Evolutionary conservation across 2,888 invertebrate genomes (phyloP).

Genomic region (Apomyelois bistriatella): DNA sequence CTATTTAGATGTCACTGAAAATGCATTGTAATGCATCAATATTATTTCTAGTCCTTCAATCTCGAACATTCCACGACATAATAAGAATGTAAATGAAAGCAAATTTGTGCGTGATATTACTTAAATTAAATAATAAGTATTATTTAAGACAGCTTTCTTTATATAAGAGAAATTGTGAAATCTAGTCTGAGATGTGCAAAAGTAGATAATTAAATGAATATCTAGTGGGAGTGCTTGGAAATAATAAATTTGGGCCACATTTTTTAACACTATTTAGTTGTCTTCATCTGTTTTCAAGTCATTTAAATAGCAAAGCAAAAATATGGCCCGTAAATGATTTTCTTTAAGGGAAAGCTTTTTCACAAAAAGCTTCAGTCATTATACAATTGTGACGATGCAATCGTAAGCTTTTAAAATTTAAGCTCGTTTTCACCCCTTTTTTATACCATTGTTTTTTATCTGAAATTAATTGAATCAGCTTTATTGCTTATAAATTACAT

Average conservation of each 20-base stretch:
- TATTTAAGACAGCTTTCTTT: constrained; percentile 49
- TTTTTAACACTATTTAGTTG: too few species aligned
- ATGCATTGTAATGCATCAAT: background rate
- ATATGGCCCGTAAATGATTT: background rate
- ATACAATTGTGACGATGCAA: too few species aligned
- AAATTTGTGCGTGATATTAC: constrained; percentile 68
- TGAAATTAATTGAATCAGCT: too few species aligned
- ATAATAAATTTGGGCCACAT: background rate
- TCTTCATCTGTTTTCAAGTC: too few species aligned
- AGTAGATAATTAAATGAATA: constrained; percentile 27
- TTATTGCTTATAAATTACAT: too few species aligned
- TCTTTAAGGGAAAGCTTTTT: background rate
- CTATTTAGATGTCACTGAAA: too few species aligned
- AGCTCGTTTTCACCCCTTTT: too few species aligned
- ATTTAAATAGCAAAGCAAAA: too few species aligned
- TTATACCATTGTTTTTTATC: too few species aligned
- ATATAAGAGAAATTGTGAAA: constrained; percentile 34
- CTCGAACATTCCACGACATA: constrained; percentile 32
- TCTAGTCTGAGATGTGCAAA: constrained; percentile 61
- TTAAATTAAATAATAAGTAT: constrained; percentile 47
- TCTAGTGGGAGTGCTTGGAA: constrained; percentile 15
- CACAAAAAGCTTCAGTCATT: constrained; percentile 16
- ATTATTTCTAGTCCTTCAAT: constrained; percentile 36
- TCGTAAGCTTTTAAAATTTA: too few species aligned
- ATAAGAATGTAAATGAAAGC: constrained; percentile 28